Percentiles rank a stretch among this genome's conserved stretches.
Conservation (phyloP, 1,140 invertebrate species). For the Drosophila nikananu region DNA sequence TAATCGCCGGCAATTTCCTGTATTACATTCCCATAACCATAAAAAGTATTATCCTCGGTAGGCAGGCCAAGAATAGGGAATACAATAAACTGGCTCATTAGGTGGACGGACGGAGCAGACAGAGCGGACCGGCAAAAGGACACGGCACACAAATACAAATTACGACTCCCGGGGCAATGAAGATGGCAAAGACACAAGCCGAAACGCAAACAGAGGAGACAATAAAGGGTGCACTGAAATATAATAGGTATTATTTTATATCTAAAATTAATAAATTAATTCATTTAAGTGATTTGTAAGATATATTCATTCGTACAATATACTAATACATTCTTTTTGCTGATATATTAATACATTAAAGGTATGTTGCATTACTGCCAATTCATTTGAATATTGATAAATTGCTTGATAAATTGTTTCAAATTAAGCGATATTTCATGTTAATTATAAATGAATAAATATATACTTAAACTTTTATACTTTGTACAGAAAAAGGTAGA, state of each 20-base stretch:
- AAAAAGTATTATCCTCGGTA: slow-evolving; percentile 48
- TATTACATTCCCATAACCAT: slow-evolving; percentile 51
- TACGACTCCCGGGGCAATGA: slow-evolving; percentile 53
- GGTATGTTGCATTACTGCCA: no score
- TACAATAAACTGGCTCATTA: slow-evolving; percentile 50
- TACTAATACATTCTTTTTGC: no score
- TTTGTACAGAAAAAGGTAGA: background rate
- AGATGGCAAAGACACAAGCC: slow-evolving; percentile 42
- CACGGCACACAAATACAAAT: slow-evolving; percentile 58
- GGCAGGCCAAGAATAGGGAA: slow-evolving; percentile 17
- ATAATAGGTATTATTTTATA: background rate
- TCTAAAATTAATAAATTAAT: background rate
- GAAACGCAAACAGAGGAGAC: slow-evolving; percentile 43
- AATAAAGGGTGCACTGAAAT: slow-evolving; percentile 34
- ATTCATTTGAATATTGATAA: background rate
- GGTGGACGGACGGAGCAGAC: slow-evolving; percentile 10
- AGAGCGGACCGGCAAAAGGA: slow-evolving; percentile 18
- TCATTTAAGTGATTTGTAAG: background rate
- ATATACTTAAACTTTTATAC: background rate
- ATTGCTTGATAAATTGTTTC: background rate
- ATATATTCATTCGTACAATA: background rate
- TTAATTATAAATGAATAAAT: background rate
- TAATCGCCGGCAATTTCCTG: slow-evolving; percentile 61
- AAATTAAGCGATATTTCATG: slow-evolving; percentile 8
- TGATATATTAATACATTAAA: background rate